A percentile compares a stretch with the other conserved stretches of the same genome.
phyloP scores from a whole-genome alignment of 2,797 vertebrate species.

The Masticophis lateralis region DNA sequence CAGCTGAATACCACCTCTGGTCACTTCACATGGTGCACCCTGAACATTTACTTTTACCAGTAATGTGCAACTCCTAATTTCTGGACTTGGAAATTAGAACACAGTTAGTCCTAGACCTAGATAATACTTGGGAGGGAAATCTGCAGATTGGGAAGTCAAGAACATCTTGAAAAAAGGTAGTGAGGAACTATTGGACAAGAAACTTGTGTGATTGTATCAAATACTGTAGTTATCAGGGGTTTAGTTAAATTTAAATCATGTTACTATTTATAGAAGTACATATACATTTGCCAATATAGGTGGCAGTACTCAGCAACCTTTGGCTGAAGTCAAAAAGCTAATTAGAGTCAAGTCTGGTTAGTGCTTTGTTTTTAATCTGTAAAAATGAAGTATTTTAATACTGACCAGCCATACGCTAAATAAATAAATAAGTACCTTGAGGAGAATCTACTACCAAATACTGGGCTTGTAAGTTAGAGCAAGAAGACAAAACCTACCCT shows the following conservation, averaged over 20 bases:
- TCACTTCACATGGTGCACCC: not conserved
- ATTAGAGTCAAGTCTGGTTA: not conserved
- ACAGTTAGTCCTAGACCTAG: not conserved
- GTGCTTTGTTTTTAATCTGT: not conserved
- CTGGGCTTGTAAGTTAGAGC: not conserved
- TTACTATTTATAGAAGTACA: not conserved
- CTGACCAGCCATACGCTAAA: no score
- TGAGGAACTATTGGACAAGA: not conserved
- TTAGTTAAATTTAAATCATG: not conserved
- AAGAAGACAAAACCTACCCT: not conserved
- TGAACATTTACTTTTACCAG: not conserved
- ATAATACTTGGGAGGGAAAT: not conserved
- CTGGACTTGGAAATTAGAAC: not conserved
- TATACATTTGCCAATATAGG: not conserved
- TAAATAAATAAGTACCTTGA: not conserved
- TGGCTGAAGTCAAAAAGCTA: not conserved
- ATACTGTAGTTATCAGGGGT: not conserved
- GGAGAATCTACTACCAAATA: not conserved
- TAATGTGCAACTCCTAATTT: not conserved
- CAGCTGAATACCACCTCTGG: not conserved
- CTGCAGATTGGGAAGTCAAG: not conserved
- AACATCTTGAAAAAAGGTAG: not conserved
- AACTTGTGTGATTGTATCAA: not conserved
- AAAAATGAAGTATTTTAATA: no score
- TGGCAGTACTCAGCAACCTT: not conserved